These are phyloP conservation scores for Danio tinwini DNA, from an alignment of 2,797 vertebrate genomes.

Conservation along the genomic window DNA sequence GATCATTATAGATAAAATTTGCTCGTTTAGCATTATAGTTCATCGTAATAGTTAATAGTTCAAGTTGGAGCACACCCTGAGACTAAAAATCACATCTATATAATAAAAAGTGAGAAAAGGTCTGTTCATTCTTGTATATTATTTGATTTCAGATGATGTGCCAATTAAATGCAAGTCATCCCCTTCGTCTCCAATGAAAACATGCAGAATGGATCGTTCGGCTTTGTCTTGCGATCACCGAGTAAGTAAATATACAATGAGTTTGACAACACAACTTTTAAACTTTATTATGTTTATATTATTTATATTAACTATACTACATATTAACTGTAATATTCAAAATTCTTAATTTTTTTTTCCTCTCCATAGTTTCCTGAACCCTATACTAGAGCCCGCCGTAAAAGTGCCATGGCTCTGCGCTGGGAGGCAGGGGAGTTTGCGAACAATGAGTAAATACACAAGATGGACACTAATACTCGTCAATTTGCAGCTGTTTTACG, in stretches of 20 bases:
- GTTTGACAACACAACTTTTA: neutral
- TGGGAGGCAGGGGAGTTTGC: conserved; percentile 81
- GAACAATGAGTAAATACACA: conserved; percentile 69
- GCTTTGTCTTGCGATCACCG: conserved; percentile 79
- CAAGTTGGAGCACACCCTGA: too few relatives aligned
- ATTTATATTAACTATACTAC: neutral
- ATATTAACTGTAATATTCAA: neutral
- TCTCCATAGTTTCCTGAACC: conserved; percentile 75
- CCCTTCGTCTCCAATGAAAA: conserved; percentile 84
- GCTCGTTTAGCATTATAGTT: too few relatives aligned
- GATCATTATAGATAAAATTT: too few relatives aligned
- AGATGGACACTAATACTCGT: conserved; percentile 45
- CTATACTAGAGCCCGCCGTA: conserved; percentile 73
- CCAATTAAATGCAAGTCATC: conserved; percentile 83
- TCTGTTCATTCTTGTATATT: neutral
- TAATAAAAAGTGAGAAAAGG: neutral
- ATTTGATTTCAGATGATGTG: conserved; percentile 66
- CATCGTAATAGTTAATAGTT: too few relatives aligned
- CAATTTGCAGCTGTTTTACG: conserved; percentile 51
- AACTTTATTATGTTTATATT: too few relatives aligned
- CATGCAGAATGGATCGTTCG: conserved; percentile 80
- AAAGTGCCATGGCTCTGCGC: conserved; percentile 81
- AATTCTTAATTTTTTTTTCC: neutral
- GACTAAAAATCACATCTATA: neutral
- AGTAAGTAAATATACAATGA: conserved; percentile 64